phyloP scores from a whole-genome alignment of 2,113 vertebrate genomes.

The Bungarus multicinctus region DNA sequence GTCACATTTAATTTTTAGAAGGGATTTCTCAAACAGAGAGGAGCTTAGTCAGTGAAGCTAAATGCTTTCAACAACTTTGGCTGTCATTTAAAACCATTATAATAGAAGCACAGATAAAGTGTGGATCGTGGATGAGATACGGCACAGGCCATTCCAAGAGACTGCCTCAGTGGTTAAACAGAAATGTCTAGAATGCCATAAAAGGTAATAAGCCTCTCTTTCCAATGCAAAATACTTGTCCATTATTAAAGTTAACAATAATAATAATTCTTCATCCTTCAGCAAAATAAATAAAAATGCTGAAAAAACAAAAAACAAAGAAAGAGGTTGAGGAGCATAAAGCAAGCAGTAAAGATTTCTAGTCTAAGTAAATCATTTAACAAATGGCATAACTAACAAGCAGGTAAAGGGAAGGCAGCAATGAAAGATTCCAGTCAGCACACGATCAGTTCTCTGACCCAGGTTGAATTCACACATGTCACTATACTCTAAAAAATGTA shows the following conservation, averaged over 20 bases:
- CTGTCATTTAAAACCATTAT: background rate
- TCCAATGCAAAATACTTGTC: background rate
- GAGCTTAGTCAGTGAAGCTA: background rate
- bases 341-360: background rate
- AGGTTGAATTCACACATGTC: background rate
- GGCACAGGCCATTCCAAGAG: background rate
- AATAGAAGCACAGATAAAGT: background rate
- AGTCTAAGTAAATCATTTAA: background rate
- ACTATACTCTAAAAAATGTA: background rate
- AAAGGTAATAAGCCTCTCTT: background rate
- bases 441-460: background rate
- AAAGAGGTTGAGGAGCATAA: background rate
- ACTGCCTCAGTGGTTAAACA: background rate
- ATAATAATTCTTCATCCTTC: background rate
- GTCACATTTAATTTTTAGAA: constrained; percentile 7
- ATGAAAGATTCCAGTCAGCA: background rate
- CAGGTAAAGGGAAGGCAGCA: background rate
- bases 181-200: background rate
- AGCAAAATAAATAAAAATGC: background rate
- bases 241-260: background rate
- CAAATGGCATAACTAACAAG: background rate
- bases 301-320: background rate
- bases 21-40: background rate
- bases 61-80: background rate
- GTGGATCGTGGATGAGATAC: background rate